Evolutionary conservation across 2,797 vertebrate species (phyloP), one percentile per base, ranked within the genome.

Genomic region (Emydoidea blandingii): DNA sequence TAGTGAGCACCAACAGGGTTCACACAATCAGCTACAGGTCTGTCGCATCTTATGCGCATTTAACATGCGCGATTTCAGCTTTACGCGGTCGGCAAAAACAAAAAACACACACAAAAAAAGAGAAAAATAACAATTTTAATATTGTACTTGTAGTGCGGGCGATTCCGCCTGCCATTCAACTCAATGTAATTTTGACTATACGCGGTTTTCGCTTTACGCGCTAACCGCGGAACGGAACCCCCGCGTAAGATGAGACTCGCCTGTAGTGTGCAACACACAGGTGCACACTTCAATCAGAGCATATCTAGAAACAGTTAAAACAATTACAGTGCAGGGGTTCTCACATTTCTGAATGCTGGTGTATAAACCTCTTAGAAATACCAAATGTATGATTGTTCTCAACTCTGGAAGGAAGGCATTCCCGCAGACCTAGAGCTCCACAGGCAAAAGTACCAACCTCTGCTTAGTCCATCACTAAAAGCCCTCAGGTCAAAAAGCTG

Each of bases 321-420:
- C 19, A 81, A 41, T 31, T 62, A 31, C 54, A 82, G 21, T 52
- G 81, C 37, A 50, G 8, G 25, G 74, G 23, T 78, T 31, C 54
- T 93, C 89, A 94, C 25, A 62, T 92, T 88, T 88, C 83, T 1
- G 1, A 47, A 81, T 84, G n/a, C 41, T 72, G 34, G 16, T 89
- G 23, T 56, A 91, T 93, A 93, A 44, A 2, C 18, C 44, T 31
- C 88, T 95, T 96, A 95, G 90, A 96, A 94, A 81, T 56, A 50
- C 47, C 74, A 65, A n/a, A 81, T 89, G n/a, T 87, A 37, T 90
- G 79, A 78, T 53, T 85, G 0, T 25, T 92, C 83, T 87, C 85
- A 90, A 65, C 53, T 96, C 87, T 87, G 29, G 74, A 89, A 72
- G 9, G 41, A 85, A 82, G 86, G 74, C 79, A 68, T 85, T 91